phyloP scores from a whole-genome alignment of 2,113 vertebrate species.

The Egretta garzetta region DNA sequence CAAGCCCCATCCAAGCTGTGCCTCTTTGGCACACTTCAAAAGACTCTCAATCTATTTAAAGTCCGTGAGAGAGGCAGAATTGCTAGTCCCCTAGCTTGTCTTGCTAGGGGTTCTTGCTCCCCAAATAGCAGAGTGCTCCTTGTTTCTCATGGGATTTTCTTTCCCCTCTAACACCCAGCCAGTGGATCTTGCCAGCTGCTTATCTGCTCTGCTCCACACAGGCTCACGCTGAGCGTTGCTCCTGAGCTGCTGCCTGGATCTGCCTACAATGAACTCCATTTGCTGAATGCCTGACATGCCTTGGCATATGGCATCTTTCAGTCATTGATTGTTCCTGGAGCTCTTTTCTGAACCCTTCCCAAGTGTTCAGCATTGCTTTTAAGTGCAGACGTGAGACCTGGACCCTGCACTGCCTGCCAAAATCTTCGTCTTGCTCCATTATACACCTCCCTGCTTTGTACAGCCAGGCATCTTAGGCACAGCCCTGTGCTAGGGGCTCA shows the following conservation, averaged over 20 bases:
- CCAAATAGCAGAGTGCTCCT: neutral
- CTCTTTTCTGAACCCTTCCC: neutral
- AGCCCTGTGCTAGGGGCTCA: accelerated
- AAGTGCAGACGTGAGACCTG: neutral
- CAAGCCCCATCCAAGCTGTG: neutral
- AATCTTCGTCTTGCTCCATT: neutral
- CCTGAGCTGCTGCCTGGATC: neutral
- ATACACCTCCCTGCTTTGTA: neutral
- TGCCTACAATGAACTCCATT: neutral
- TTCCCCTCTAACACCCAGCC: neutral
- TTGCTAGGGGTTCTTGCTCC: neutral
- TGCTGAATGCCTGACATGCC: neutral
- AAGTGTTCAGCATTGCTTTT: neutral
- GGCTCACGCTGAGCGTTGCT: accelerated
- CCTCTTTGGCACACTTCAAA: neutral
- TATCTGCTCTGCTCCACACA: neutral
- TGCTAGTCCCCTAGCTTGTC: neutral
- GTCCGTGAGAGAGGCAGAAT: neutral
- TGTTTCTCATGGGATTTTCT: neutral
- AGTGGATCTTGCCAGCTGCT: neutral
- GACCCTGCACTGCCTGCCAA: neutral
- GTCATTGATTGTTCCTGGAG: neutral
- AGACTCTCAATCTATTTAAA: neutral
- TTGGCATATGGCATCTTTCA: neutral
- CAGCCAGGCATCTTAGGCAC: neutral